A percentile compares a stretch with the other conserved stretches of the same genome.
These are phyloP conservation scores for Pandemis heparana DNA, from an alignment of 2,888 invertebrate species.

Conservation along the genomic window DNA sequence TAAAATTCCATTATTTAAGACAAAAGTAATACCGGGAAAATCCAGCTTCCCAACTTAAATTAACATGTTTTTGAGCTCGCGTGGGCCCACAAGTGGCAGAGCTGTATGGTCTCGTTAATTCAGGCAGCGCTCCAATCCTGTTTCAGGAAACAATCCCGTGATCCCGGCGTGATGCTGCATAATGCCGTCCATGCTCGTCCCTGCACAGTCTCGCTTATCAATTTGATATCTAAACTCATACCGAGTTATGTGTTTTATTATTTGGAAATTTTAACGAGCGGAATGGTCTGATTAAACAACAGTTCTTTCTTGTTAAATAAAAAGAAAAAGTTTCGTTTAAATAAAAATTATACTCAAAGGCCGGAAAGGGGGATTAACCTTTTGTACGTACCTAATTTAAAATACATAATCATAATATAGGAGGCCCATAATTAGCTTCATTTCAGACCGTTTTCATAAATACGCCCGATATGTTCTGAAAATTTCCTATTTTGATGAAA, in stretches of 20 bases:
- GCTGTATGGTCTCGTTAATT: constrained; percentile 62
- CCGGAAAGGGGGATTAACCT: no score
- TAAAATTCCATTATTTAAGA: no score
- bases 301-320: no score
- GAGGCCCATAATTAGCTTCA: no score
- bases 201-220: constrained; percentile 65
- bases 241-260: constrained; percentile 42
- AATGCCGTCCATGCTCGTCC: constrained; percentile 69
- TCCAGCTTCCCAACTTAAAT: background rate
- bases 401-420: no score
- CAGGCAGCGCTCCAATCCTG: constrained; percentile 74
- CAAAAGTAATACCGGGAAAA: background rate
- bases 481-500: no score
- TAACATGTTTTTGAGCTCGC: constrained; percentile 8
- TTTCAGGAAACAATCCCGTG: constrained; percentile 81
- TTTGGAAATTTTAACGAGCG: background rate
- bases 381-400: no score
- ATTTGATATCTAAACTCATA: constrained; percentile 66
- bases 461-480: no score
- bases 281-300: no score
- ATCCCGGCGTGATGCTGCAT: constrained; percentile 84
- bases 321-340: no score
- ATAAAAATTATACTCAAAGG: no score
- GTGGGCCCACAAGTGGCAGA: constrained; percentile 25
- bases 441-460: no score